Percentiles rank a stretch among this genome's conserved stretches.
These are phyloP conservation scores for Caerostris extrusa DNA, from an alignment of 1,140 invertebrate species.

Conservation along the genomic window DNA sequence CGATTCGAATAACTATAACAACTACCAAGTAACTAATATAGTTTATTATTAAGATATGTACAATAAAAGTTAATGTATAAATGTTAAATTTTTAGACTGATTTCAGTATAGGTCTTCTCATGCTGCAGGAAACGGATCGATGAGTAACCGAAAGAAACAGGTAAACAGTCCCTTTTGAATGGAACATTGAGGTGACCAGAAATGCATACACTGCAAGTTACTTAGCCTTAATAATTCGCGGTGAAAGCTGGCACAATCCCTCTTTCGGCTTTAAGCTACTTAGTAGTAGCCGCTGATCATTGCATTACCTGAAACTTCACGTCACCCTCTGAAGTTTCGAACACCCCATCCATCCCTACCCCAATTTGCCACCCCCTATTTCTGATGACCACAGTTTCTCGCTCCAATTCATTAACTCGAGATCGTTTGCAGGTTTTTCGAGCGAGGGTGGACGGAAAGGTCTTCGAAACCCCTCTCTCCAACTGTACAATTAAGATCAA, in stretches of 20 bases:
- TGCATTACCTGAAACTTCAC: conserved; percentile 54
- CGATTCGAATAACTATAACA: too few species aligned
- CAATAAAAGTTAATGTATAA: too few species aligned
- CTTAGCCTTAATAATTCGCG: conserved; percentile 50
- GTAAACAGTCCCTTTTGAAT: not conserved
- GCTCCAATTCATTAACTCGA: conserved; percentile 48
- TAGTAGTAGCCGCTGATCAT: conserved; percentile 59
- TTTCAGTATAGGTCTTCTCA: not conserved
- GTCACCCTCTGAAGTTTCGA: conserved; percentile 19
- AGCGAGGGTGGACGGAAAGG: not conserved
- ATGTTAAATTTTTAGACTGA: too few species aligned
- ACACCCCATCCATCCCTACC: not conserved
- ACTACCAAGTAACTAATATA: too few species aligned
- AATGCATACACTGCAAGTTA: conserved; percentile 60
- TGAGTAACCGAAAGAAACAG: not conserved
- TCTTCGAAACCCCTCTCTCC: not conserved
- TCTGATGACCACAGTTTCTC: conserved; percentile 31
- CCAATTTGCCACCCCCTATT: not conserved
- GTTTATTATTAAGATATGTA: too few species aligned
- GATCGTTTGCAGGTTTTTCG: conserved; percentile 36
- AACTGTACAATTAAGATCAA: conserved; percentile 33
- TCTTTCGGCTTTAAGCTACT: conserved; percentile 56
- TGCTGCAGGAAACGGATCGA: not conserved
- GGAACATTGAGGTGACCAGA: conserved; percentile 42
- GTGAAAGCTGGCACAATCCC: conserved; percentile 44